phyloP scores from a whole-genome alignment of 2,113 vertebrate species.

The Nesoenas mayeri region DNA sequence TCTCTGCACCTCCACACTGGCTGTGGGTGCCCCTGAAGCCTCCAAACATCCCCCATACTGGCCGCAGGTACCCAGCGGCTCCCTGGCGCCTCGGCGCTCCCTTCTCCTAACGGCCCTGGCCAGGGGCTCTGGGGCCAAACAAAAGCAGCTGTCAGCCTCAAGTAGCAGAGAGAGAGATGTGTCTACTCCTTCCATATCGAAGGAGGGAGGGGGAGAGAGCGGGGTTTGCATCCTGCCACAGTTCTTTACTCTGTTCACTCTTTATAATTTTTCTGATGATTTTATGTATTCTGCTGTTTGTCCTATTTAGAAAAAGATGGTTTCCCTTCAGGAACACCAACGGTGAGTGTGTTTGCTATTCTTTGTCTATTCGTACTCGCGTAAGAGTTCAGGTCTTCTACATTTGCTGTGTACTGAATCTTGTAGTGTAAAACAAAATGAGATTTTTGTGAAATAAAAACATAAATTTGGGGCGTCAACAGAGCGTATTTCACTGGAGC shows the following conservation, averaged over 20 bases:
- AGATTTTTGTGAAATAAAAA: background rate
- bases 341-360: conserved; percentile 78
- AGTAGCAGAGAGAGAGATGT: no score
- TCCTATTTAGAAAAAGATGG: conserved; percentile 88
- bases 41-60: no score
- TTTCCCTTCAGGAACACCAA: conserved; percentile 87
- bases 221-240: no score
- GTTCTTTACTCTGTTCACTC: background rate
- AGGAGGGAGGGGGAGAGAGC: no score
- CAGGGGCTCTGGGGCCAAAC: no score
- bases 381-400: background rate
- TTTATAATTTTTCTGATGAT: background rate
- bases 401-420: background rate
- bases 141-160: no score
- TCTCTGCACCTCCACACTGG: no score
- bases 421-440: background rate
- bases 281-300: conserved; percentile 24
- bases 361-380: background rate
- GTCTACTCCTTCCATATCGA: no score
- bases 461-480: background rate
- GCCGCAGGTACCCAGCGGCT: no score
- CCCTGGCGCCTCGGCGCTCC: no score
- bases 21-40: no score
- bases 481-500: background rate
- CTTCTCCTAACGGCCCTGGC: no score